phyloP scores from a whole-genome alignment of 92 coral and sea anemone genomes.

The Paramuricea clavata region DNA sequence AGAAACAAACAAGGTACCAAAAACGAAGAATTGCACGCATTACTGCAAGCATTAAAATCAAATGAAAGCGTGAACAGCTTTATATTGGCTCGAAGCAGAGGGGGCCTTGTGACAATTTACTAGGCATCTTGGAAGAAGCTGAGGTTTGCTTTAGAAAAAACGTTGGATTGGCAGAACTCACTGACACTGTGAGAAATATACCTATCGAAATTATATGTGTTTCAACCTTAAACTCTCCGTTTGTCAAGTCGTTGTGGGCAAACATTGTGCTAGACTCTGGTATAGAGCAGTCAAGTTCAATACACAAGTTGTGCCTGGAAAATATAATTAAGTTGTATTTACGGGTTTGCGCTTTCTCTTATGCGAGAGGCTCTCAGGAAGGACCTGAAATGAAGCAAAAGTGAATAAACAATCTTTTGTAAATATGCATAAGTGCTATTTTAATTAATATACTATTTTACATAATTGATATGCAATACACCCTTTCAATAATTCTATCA shows the following conservation, averaged over 20 bases:
- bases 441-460: no score
- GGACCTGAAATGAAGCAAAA: background rate
- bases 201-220: background rate
- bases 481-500: no score
- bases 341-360: background rate
- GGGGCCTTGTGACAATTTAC: background rate
- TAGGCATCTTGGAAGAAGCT: background rate
- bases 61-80: background rate
- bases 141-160: slow-evolving; percentile 8
- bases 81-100: background rate
- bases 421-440: no score
- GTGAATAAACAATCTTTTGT: no score
- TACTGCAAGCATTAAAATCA: background rate
- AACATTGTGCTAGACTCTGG: background rate
- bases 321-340: slow-evolving; percentile 1
- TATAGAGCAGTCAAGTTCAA: background rate
- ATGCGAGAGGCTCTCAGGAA: background rate
- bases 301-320: background rate
- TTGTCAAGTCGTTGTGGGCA: background rate
- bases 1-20: background rate
- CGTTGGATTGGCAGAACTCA: background rate
- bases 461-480: no score
- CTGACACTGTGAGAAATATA: background rate
- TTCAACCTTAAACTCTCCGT: background rate
- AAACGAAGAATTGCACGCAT: background rate